These are phyloP conservation scores for Muntiacus muntjak DNA, from an alignment of 2,113 vertebrate genomes.

Conservation along the genomic window DNA sequence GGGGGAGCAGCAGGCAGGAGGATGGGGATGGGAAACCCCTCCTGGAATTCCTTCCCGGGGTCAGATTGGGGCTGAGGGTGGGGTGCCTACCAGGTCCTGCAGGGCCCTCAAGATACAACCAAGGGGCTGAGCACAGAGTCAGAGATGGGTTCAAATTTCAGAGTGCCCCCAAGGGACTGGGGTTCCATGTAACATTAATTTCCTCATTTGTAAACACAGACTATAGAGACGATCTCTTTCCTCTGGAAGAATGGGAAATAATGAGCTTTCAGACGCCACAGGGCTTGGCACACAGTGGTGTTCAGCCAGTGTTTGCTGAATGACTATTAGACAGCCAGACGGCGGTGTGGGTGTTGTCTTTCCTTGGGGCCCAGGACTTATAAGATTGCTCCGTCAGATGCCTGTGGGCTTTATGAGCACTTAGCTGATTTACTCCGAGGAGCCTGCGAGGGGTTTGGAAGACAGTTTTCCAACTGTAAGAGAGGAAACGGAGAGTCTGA, in stretches of 20 bases:
- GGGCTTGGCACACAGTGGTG: accelerated
- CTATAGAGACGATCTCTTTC: neutral
- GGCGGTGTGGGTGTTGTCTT: no score
- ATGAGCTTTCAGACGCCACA: neutral
- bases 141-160: neutral
- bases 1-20: neutral
- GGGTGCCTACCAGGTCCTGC: neutral
- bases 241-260: neutral
- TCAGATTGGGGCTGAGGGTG: neutral
- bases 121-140: neutral
- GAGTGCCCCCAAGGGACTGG: neutral
- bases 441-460: neutral
- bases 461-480: accelerated
- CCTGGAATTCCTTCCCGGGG: neutral
- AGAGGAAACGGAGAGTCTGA: accelerated
- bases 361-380: neutral
- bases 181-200: neutral
- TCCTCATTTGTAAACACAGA: neutral
- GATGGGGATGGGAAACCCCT: neutral
- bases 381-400: accelerated
- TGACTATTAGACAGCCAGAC: neutral
- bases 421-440: neutral
- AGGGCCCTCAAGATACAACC: neutral
- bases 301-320: neutral
- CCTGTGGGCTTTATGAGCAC: neutral